Evolutionary conservation across 2,888 invertebrate species (phyloP).

Genomic region (Antitype chi): DNA sequence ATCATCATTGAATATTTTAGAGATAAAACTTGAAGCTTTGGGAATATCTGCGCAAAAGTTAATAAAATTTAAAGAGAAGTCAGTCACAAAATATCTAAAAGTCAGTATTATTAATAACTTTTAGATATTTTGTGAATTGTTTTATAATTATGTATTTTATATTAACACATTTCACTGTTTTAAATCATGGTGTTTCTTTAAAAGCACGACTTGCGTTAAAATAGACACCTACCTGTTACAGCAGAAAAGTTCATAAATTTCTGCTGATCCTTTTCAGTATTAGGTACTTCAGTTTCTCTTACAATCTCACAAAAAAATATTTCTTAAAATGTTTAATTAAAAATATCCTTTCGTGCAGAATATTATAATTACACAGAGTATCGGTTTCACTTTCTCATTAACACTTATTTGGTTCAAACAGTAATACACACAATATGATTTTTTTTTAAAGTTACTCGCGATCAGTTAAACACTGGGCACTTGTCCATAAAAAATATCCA

Average conservation of each 20-base stretch:
- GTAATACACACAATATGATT: conserved; percentile 71
- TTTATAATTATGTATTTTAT: neutral
- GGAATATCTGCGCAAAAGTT: conserved; percentile 1
- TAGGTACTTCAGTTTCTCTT: conserved; percentile 67
- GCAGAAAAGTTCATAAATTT: conserved; percentile 66
- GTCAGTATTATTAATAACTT: too few relatives aligned
- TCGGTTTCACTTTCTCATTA: conserved; percentile 82
- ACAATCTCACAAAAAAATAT: conserved; percentile 64
- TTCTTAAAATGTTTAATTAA: conserved; percentile 67
- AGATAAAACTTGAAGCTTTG: conserved; percentile 18
- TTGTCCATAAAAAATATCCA: conserved; percentile 82
- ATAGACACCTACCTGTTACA: conserved; percentile 72
- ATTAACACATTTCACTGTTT: neutral
- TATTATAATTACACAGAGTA: conserved; percentile 77
- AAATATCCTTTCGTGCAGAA: conserved; percentile 72
- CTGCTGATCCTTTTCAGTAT: conserved; percentile 67
- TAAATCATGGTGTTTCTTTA: neutral
- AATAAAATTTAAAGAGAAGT: neutral
- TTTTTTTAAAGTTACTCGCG: conserved; percentile 70
- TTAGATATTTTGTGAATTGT: too few relatives aligned
- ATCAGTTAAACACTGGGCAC: conserved; percentile 81
- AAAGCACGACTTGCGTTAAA: neutral
- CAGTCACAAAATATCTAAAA: neutral
- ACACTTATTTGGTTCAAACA: conserved; percentile 72
- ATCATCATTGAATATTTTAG: conserved; percentile 38